Percentiles rank a stretch among this genome's conserved stretches.
Conservation (phyloP, 64 coral and sea anemone genomes). For the Actinia tenebrosa region DNA sequence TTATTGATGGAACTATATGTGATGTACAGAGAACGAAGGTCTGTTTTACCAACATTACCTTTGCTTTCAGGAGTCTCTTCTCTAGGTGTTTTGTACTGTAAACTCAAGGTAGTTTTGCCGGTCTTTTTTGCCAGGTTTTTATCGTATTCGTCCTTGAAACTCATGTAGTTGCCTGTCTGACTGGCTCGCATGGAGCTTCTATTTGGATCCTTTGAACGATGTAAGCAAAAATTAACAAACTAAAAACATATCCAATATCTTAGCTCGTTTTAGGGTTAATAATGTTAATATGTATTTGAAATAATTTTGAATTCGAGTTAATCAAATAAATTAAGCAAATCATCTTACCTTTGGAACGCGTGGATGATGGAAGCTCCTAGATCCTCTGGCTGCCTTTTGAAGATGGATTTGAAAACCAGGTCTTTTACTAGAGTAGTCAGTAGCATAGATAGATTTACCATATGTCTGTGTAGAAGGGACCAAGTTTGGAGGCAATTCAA, state of each 20-base stretch:
- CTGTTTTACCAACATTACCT: not conserved
- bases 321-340: not conserved
- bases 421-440: conserved; percentile 67
- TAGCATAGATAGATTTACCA: conserved; percentile 80
- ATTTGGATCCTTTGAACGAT: conserved; percentile 31
- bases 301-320: not conserved
- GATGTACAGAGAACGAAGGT: no score
- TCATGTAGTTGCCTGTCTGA: conserved; percentile 48
- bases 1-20: no score
- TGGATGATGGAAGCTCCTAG: conserved; percentile 59
- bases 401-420: conserved; percentile 83
- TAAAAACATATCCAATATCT: not conserved
- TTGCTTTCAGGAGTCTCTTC: not conserved
- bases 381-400: conserved; percentile 44
- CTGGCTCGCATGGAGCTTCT: conserved; percentile 38
- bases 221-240: not conserved
- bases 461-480: conserved; percentile 60
- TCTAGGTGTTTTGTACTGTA: conserved; percentile 6
- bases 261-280: not conserved
- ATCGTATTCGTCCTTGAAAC: conserved; percentile 60
- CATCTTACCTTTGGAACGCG: conserved; percentile 66
- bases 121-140: conserved; percentile 20
- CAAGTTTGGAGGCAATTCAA: conserved; percentile 76
- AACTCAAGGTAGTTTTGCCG: not conserved
- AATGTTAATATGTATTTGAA: not conserved